Percentiles rank a stretch among this genome's conserved stretches.
These are phyloP conservation scores for Lasaia peninsularis DNA, from an alignment of 1,140 invertebrate species.

Conservation along the genomic window DNA sequence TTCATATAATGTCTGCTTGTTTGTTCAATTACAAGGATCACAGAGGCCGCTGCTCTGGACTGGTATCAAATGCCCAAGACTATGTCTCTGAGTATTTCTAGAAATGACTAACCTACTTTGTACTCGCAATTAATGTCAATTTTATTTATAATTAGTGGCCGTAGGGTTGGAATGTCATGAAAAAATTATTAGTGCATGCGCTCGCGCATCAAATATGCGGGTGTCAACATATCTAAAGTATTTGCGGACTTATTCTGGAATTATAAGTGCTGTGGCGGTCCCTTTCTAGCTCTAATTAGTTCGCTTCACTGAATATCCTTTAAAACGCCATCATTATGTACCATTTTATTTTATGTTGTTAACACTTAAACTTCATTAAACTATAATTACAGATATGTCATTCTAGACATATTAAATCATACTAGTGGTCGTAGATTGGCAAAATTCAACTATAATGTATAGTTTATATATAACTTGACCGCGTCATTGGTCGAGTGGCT, in stretches of 20 bases:
- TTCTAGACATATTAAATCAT: background rate
- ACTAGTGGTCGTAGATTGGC: background rate
- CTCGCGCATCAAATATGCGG: conserved; percentile 29
- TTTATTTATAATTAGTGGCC: conserved; percentile 65
- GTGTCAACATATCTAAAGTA: conserved; percentile 41
- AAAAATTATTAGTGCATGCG: conserved; percentile 46
- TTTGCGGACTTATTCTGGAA: conserved; percentile 36
- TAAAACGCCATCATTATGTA: conserved; percentile 34
- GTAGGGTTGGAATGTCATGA: conserved; percentile 36
- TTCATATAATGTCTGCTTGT: background rate
- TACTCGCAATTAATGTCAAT: conserved; percentile 68
- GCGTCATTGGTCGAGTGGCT: no score
- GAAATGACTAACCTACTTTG: conserved; percentile 65
- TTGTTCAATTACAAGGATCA: conserved; percentile 1
- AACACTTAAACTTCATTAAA: conserved; percentile 18
- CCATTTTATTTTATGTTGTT: conserved; percentile 31
- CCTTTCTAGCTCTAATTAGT: conserved; percentile 38
- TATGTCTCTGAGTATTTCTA: conserved; percentile 47
- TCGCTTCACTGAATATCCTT: conserved; percentile 28
- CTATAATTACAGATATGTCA: conserved; percentile 15
- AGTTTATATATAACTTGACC: no score
- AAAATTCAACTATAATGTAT: background rate
- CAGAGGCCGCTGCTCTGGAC: background rate
- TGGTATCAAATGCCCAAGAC: conserved; percentile 21
- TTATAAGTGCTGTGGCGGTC: conserved; percentile 36